These are phyloP conservation scores for Hydra vulgaris DNA, from an alignment of 30 jellyfish, hydroid and myxozoan species.

Conservation along the genomic window DNA sequence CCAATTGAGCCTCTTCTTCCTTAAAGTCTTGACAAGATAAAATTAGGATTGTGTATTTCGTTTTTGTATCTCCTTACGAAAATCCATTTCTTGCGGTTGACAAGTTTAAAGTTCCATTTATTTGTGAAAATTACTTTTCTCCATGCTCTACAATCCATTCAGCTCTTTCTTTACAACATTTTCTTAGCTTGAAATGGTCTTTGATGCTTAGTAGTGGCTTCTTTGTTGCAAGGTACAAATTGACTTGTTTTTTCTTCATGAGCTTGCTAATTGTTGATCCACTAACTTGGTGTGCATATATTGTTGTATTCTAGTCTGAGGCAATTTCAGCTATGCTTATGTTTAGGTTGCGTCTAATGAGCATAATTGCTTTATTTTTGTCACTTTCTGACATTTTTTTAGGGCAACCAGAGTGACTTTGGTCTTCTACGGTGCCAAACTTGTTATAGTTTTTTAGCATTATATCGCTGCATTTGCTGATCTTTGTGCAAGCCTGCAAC, in stretches of 20 bases:
- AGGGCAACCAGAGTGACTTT: neutral
- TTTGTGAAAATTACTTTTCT: neutral
- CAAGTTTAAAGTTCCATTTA: neutral
- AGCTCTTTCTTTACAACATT: neutral
- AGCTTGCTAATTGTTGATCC: neutral
- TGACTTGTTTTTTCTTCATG: neutral
- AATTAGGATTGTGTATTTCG: neutral
- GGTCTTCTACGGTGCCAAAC: neutral
- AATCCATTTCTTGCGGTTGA: neutral
- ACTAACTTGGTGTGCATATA: neutral
- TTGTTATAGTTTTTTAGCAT: neutral
- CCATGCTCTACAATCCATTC: neutral
- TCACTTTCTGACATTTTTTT: neutral
- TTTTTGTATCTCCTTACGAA: neutral
- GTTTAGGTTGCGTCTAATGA: neutral
- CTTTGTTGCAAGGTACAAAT: neutral
- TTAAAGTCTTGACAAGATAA: neutral
- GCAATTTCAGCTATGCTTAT: neutral
- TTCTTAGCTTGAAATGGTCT: neutral
- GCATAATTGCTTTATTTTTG: conserved; percentile 3
- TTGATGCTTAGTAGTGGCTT: neutral
- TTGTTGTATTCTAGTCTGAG: neutral
- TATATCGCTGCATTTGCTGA: neutral
- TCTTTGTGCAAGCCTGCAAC: neutral
- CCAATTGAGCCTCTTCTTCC: neutral